A percentile compares a stretch with the other conserved stretches of the same genome.
Evolutionary conservation across 2,797 vertebrate genomes (phyloP).

Genomic region (Sebastes itinus): DNA sequence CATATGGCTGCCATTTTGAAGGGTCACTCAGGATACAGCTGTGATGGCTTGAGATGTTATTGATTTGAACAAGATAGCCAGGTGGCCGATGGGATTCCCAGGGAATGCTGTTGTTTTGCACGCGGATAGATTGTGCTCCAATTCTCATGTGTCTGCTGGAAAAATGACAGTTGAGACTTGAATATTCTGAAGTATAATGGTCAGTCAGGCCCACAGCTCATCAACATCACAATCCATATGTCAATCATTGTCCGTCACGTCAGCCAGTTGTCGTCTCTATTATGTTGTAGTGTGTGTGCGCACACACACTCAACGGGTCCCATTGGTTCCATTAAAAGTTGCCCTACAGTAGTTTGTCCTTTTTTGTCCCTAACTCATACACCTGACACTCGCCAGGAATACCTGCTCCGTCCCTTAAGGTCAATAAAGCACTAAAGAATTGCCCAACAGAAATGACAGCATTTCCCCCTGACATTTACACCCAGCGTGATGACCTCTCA

Average conservation of each 20-base stretch:
- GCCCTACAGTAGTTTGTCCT: conserved; percentile 77
- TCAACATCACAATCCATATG: conserved; percentile 61
- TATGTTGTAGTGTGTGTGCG: neutral
- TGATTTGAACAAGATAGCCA: conserved; percentile 72
- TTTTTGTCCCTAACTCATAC: conserved; percentile 66
- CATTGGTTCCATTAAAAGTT: conserved; percentile 81
- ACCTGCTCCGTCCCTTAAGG: conserved; percentile 67
- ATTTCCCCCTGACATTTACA: conserved; percentile 59
- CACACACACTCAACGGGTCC: conserved; percentile 55
- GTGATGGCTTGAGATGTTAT: conserved; percentile 66
- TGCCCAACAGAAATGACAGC: conserved; percentile 68
- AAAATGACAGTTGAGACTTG: conserved; percentile 55
- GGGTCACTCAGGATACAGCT: conserved; percentile 63
- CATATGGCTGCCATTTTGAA: conserved; percentile 70
- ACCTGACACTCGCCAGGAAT: conserved; percentile 70
- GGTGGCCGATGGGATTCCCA: conserved; percentile 69
- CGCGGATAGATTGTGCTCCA: conserved; percentile 49
- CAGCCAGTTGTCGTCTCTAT: neutral
- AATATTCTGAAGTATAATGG: conserved; percentile 60
- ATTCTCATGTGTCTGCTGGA: conserved; percentile 45
- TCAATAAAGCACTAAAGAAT: conserved; percentile 74
- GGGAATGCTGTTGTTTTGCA: conserved; percentile 55
- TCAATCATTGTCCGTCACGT: conserved; percentile 58
- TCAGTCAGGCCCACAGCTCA: conserved; percentile 43
- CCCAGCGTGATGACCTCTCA: conserved; percentile 76